A percentile compares a stretch with the other conserved stretches of the same genome.
Conservation (phyloP, 2,113 vertebrate species). For the Panthera tigris region DNA sequence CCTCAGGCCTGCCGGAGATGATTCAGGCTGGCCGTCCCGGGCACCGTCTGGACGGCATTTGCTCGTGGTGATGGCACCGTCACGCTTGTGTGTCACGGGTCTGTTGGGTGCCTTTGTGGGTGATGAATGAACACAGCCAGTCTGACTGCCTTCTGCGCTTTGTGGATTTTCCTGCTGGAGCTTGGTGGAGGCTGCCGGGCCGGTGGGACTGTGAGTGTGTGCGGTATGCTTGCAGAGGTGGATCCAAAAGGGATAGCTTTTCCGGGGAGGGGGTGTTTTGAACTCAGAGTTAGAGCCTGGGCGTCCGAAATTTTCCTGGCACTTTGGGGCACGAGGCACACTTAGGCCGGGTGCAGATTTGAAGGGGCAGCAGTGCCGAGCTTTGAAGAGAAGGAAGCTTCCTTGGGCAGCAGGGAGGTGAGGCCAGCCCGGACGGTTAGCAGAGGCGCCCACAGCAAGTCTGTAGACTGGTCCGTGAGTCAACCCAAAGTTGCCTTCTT, state of each 20-base stretch:
- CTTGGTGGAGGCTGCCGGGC: not conserved
- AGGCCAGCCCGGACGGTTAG: fast-evolving
- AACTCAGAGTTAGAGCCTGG: not conserved
- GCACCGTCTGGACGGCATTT: not conserved
- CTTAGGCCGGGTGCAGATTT: not conserved
- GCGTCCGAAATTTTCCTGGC: fast-evolving
- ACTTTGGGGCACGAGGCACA: fast-evolving
- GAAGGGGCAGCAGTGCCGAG: fast-evolving
- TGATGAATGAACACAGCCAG: not conserved
- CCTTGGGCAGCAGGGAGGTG: not conserved
- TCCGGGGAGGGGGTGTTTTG: not conserved
- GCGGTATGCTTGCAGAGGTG: not conserved
- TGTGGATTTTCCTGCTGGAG: fast-evolving
- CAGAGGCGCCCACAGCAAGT: fast-evolving
- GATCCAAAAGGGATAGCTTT: too few species aligned
- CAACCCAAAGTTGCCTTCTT: not conserved
- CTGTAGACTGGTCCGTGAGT: not conserved
- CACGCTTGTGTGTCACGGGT: not conserved
- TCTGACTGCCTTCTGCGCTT: not conserved
- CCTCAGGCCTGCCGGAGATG: not conserved
- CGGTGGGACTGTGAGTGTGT: fast-evolving
- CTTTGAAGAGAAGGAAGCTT: not conserved
- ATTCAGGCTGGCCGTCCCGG: too few species aligned
- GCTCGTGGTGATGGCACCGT: fast-evolving
- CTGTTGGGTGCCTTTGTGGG: not conserved